These are phyloP conservation scores for Chalcis sispes DNA, from an alignment of 2,888 invertebrate species.

Conservation along the genomic window DNA sequence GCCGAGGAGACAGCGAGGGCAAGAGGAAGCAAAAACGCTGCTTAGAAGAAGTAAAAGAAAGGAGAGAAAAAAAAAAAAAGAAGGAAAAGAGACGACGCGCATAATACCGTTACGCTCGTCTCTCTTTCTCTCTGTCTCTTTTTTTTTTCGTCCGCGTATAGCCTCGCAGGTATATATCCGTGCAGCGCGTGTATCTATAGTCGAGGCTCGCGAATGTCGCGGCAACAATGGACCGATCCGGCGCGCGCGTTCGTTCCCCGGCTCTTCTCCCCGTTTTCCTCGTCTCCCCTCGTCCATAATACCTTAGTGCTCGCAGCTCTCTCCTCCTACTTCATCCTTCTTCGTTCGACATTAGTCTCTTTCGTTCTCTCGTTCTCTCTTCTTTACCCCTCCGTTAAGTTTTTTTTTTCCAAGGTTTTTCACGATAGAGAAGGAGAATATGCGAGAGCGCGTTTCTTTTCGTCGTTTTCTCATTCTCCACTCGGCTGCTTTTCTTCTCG, in stretches of 20 bases:
- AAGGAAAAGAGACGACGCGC: constrained; percentile 11
- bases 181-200: constrained; percentile 28
- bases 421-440: neutral
- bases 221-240: constrained; percentile 60
- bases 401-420: constrained; percentile 30
- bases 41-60: neutral
- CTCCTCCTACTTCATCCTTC: constrained; percentile 55
- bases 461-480: constrained; percentile 41
- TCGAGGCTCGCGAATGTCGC: constrained; percentile 49
- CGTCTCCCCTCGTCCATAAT: constrained; percentile 15
- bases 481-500: constrained; percentile 8
- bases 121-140: constrained; percentile 5
- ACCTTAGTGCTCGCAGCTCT: constrained; percentile 27
- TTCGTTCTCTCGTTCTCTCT: neutral
- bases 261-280: constrained; percentile 46
- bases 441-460: constrained; percentile 34
- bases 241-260: constrained; percentile 14
- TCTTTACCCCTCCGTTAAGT: neutral
- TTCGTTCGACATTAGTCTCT: constrained; percentile 32
- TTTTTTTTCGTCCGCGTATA: constrained; percentile 8
- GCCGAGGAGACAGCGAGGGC: neutral
- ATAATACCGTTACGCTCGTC: constrained; percentile 40
- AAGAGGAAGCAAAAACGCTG: neutral
- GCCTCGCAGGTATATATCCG: neutral
- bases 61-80: no score